phyloP scores from a whole-genome alignment of 53 echinoderm and acorn worm genomes.

The Hippasteria phrygiana region DNA sequence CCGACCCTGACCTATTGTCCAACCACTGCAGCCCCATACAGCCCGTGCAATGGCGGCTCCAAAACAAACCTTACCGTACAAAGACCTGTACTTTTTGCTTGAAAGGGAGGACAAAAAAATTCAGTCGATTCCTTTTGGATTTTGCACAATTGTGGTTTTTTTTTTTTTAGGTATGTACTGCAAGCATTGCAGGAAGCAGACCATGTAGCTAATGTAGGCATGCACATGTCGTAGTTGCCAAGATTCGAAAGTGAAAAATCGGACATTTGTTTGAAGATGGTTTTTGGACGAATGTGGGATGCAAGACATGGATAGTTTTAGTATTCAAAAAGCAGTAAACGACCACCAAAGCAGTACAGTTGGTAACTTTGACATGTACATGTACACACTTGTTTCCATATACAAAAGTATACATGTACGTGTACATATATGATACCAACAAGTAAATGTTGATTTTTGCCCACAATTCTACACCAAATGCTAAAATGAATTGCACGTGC shows the following conservation, averaged over 20 bases:
- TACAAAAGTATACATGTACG: too few relatives aligned
- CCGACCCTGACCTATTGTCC: conserved; percentile 67
- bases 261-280: not conserved
- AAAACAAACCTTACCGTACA: conserved; percentile 56
- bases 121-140: conserved; percentile 49
- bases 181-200: conserved; percentile 15
- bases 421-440: too few relatives aligned
- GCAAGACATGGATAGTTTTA: too few relatives aligned
- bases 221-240: not conserved
- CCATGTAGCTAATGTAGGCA: not conserved
- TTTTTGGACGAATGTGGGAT: too few relatives aligned
- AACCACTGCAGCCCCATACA: conserved; percentile 35
- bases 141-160: conserved; percentile 43
- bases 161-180: conserved; percentile 12
- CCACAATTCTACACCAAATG: too few relatives aligned
- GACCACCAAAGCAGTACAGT: too few relatives aligned
- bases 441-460: too few relatives aligned
- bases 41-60: conserved; percentile 40
- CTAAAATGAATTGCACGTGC: too few relatives aligned
- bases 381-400: too few relatives aligned
- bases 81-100: conserved; percentile 55
- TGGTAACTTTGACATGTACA: too few relatives aligned
- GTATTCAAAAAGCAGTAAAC: too few relatives aligned
- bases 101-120: conserved; percentile 24
- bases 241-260: too few relatives aligned